Percentiles rank a stretch among this genome's conserved stretches.
These are phyloP conservation scores for Patagioenas fasciata DNA, from an alignment of 2,113 vertebrate species.

Conservation along the genomic window DNA sequence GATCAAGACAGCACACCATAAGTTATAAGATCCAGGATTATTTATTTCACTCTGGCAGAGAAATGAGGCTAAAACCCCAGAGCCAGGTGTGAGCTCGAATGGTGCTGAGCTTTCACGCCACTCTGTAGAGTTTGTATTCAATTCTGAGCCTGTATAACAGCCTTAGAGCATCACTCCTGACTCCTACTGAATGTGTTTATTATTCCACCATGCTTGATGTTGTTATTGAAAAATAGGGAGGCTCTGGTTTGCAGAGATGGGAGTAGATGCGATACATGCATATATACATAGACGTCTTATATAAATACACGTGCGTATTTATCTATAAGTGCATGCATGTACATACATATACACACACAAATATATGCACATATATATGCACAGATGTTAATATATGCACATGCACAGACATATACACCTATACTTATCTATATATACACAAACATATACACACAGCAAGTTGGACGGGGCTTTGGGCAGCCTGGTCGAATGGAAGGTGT, in stretches of 20 bases:
- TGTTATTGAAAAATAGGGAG: no score
- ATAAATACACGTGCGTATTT: no score
- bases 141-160: not conserved
- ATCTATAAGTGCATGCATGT: no score
- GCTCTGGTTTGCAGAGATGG: not conserved
- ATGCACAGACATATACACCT: not conserved
- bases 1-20: not conserved
- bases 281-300: no score
- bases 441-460: no score
- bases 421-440: not conserved
- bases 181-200: not conserved
- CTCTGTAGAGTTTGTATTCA: not conserved
- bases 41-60: not conserved
- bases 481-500: no score
- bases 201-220: rapidly evolving
- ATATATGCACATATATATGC: not conserved
- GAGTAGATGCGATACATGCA: no score
- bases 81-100: not conserved
- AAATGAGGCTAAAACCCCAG: not conserved
- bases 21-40: not conserved
- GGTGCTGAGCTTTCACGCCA: not conserved
- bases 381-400: not conserved
- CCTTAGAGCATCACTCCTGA: not conserved
- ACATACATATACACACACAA: not conserved
- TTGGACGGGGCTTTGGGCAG: no score